Base-by-base conservation (phyloP, 2,888 invertebrate genomes). In the Phyto melanocephala region DNA sequence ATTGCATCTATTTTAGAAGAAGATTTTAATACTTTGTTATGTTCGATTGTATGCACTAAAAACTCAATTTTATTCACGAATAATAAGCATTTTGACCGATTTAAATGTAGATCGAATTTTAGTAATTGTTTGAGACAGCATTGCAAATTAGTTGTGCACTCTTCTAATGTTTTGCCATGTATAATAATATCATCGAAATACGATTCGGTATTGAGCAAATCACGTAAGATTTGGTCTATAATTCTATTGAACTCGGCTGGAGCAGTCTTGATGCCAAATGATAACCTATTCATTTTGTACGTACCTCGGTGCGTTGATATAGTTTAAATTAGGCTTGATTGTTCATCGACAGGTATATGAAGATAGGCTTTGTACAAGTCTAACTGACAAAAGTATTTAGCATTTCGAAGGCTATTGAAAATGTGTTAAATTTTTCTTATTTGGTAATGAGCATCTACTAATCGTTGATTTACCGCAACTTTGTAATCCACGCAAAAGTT, bases 61-160 rank as follows among this genome's bases (percentile, higher is more conserved):
- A 63, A 80, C 24, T 80, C 68, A n/a, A 81, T 78, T 54, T 62
- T 52, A 17, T 58, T 65, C 54, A 45, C 11, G 22, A 60, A 71
- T 11, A 76, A 71, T 58, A 42, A 17, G 40, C 47, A 70, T 37
- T 81, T 80, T 35, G 52, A n/a, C 24, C 54, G 20, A 20, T 80
- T 80, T 42, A 80, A 40, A 42, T 80, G 80, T 70, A 76, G 54
- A 54, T 81, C 81, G 54, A 56, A 74, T 62, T 78, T 71, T 45
- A 65, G 28, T 20, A 71, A 40, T 37, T 58, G n/a, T 13, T 40
- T 54, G 13, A 81, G 47, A 42, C 81, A 77, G 33, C 22, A 13
- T 20, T 24, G 35, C 28, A 81, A 40, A 71, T 81, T 65, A 13
- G 8, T 22, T 37, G 33, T 45, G 42, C 56, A 50, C 22, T 50